These are phyloP conservation scores for Argyrosomus regius DNA, from an alignment of 2,797 vertebrate species.

Conservation along the genomic window DNA sequence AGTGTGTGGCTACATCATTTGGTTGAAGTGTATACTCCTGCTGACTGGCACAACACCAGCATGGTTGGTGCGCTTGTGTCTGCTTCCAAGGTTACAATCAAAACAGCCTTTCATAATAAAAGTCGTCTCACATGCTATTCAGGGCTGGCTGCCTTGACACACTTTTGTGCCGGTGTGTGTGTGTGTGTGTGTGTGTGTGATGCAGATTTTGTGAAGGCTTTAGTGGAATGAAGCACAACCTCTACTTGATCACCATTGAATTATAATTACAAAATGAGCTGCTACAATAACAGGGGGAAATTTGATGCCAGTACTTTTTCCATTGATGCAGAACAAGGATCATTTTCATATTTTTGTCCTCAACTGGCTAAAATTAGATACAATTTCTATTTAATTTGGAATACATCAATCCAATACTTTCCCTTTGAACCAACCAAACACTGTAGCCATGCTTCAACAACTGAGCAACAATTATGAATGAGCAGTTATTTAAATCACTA, in stretches of 20 bases:
- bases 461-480: conserved; percentile 2
- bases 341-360: not conserved
- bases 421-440: no score
- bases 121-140: conserved; percentile 35
- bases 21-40: conserved; percentile 41
- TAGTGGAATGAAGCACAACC: conserved; percentile 22
- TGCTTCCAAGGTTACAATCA: conserved; percentile 68
- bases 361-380: not conserved
- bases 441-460: not conserved
- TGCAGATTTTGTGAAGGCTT: conserved; percentile 29
- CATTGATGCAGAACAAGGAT: not conserved
- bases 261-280: conserved; percentile 37
- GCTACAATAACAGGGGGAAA: not conserved
- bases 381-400: not conserved
- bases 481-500: not conserved
- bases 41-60: conserved; percentile 49
- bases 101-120: conserved; percentile 69
- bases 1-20: conserved; percentile 28
- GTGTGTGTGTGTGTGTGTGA: not conserved
- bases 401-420: not conserved
- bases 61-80: conserved; percentile 51
- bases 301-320: conserved; percentile 14
- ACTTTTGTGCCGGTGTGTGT: conserved; percentile 5
- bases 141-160: conserved; percentile 32
- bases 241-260: conserved; percentile 29